These are phyloP conservation scores for Bicyclus anynana DNA, from an alignment of 1,140 invertebrate genomes.

Conservation along the genomic window DNA sequence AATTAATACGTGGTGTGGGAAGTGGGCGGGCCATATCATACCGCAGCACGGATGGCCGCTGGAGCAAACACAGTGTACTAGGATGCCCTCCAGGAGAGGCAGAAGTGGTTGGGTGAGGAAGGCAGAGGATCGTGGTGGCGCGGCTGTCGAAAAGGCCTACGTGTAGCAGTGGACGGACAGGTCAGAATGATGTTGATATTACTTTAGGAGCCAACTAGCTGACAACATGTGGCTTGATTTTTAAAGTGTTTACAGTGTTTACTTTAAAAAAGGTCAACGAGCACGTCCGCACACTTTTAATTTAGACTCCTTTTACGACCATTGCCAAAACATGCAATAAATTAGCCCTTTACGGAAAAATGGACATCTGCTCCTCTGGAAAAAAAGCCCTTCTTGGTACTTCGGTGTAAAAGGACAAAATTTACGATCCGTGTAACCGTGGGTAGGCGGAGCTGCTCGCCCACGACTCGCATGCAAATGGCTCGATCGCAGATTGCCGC, in stretches of 20 bases:
- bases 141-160: too few species aligned
- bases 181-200: too few species aligned
- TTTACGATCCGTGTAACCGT: constrained; percentile 68
- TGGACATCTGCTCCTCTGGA: constrained; percentile 63
- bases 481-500: constrained; percentile 55
- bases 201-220: too few species aligned
- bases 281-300: constrained; percentile 29
- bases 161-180: too few species aligned
- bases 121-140: too few species aligned
- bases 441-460: constrained; percentile 60
- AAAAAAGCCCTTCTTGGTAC: constrained; percentile 64
- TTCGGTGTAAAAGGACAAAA: constrained; percentile 71
- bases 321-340: constrained; percentile 58
- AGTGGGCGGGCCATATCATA: too few species aligned
- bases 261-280: not conserved
- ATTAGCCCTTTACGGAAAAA: constrained; percentile 65
- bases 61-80: too few species aligned
- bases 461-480: constrained; percentile 70
- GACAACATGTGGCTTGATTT: not conserved
- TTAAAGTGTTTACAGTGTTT: not conserved
- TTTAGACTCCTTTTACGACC: constrained; percentile 53
- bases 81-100: too few species aligned
- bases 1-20: too few species aligned
- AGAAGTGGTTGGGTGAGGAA: too few species aligned
- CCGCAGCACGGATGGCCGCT: too few species aligned